phyloP scores from a whole-genome alignment of 2,888 invertebrate species.

The Epistrophe grossulariae region DNA sequence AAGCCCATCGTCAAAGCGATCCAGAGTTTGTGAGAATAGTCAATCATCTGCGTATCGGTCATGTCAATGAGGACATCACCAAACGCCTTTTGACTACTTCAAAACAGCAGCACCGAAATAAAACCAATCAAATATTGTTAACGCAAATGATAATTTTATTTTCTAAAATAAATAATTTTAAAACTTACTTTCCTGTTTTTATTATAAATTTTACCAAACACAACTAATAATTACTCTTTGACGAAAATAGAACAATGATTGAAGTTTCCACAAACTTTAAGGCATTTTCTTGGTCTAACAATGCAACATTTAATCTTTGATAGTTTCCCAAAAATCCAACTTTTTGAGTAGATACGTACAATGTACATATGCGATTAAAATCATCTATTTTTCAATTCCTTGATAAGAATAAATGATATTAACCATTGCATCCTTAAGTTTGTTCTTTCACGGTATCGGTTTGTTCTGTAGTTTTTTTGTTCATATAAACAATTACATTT shows the following conservation, averaged over 20 bases:
- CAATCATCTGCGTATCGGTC: too few species aligned
- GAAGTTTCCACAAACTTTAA: conserved; percentile 90
- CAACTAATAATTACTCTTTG: conserved; percentile 6
- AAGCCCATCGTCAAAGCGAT: too few species aligned
- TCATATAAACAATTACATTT: conserved; percentile 91
- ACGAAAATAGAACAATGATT: conserved; percentile 70
- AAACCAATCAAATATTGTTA: too few species aligned
- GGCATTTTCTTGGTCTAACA: conserved; percentile 90
- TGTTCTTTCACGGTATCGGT: conserved; percentile 50
- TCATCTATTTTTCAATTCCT: conserved; percentile 94
- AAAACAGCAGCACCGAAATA: too few species aligned
- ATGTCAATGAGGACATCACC: too few species aligned
- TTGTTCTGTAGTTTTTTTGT: conserved; percentile 85
- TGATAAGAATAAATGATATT: conserved; percentile 94
- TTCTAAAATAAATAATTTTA: too few species aligned
- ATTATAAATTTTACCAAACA: too few species aligned
- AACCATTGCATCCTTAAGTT: conserved; percentile 77
- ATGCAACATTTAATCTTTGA: conserved; percentile 93
- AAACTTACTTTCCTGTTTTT: too few species aligned
- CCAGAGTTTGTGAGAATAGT: too few species aligned
- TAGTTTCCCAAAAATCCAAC: conserved; percentile 91
- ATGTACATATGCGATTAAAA: conserved; percentile 93
- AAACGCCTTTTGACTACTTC: too few species aligned
- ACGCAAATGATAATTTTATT: too few species aligned
- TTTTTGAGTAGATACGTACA: too few species aligned